Base-by-base conservation (phyloP, 1,140 invertebrate genomes). In the Sycophaga agraensis region DNA sequence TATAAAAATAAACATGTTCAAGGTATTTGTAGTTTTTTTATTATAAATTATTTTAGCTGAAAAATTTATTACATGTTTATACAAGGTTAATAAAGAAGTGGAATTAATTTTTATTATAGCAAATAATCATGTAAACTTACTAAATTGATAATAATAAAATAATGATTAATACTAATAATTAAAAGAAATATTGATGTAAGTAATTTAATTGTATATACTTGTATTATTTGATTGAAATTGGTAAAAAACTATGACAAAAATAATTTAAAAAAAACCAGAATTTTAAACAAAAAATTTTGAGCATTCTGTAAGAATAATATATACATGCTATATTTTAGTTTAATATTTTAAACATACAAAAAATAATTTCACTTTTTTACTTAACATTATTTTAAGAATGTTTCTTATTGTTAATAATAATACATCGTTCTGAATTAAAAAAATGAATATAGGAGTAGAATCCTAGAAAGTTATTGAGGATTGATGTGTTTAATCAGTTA, bases 41-140 rank as follows among this genome's bases (percentile, higher is more conserved):
- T 43, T 55, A 21, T 35, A 45, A 45, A 22, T 56, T 56, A 45
- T 45, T 34, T 56, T 43, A 56, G 7, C 28, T 55, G 1, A 45
- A 34, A 51, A 55, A 31, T 55, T 55, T 35, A 56, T 45, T 56
- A 31, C 35, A 35, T 37, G 28, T 51, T 22, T 56, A 45, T 56
- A 56, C 12, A 56, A 34, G 12, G 12, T 46, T 46, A 28, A 56
- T 46, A 24, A 39, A 17, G 37, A 49, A 26, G 31, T 39, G 43
- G 39, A 58, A 49, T 49, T 39, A 58, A 49, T 53, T 51, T 34
- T 46, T n/a, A n/a, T n/a, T n/a, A n/a, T n/a, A n/a, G n/a, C n/a
- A n/a, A n/a, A n/a, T n/a, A n/a, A n/a, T n/a, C n/a, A n/a, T n/a
- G n/a, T n/a, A n/a, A n/a, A n/a, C n/a, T n/a, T n/a, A n/a, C n/a